These are phyloP conservation scores for Poeciliopsis turneri DNA, from an alignment of 2,797 vertebrate genomes.

Conservation along the genomic window DNA sequence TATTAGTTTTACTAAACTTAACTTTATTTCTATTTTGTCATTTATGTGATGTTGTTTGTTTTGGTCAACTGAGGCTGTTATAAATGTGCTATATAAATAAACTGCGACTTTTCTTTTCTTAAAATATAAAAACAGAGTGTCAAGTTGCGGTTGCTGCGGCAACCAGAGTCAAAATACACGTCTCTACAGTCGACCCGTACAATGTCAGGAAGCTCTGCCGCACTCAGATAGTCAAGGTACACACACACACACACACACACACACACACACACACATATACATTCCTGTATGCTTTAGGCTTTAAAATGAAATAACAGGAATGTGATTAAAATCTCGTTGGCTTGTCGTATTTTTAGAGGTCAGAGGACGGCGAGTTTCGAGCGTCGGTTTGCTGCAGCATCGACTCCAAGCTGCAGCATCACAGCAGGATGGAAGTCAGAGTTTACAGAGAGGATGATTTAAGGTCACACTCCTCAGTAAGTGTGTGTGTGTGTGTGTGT, in stretches of 20 bases:
- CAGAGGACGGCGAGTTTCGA: slow-evolving; percentile 15
- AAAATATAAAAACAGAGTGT: slow-evolving; percentile 21
- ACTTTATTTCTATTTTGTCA: no score
- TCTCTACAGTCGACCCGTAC: slow-evolving; percentile 28
- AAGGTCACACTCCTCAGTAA: slow-evolving; percentile 6
- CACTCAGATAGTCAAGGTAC: slow-evolving; percentile 27
- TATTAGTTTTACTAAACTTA: no score
- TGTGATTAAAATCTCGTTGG: not conserved
- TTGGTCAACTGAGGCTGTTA: no score
- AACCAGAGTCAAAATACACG: slow-evolving; percentile 22
- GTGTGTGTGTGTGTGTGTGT: slow-evolving; percentile 32
- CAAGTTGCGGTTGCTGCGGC: slow-evolving; percentile 5
- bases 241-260: no score
- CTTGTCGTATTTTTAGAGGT: slow-evolving; percentile 14
- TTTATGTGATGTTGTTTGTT: no score
- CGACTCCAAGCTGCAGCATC: slow-evolving; percentile 12
- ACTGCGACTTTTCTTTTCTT: no score
- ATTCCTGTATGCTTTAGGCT: not conserved
- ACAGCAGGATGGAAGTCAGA: slow-evolving; percentile 38
- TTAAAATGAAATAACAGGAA: not conserved
- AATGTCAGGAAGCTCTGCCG: slow-evolving; percentile 41
- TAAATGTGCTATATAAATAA: no score
- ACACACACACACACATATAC: no score
- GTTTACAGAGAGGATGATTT: slow-evolving; percentile 13
- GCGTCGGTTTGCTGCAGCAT: slow-evolving; percentile 32